Evolutionary conservation across 2,888 invertebrate species (phyloP).

Genomic region (Automeris io): DNA sequence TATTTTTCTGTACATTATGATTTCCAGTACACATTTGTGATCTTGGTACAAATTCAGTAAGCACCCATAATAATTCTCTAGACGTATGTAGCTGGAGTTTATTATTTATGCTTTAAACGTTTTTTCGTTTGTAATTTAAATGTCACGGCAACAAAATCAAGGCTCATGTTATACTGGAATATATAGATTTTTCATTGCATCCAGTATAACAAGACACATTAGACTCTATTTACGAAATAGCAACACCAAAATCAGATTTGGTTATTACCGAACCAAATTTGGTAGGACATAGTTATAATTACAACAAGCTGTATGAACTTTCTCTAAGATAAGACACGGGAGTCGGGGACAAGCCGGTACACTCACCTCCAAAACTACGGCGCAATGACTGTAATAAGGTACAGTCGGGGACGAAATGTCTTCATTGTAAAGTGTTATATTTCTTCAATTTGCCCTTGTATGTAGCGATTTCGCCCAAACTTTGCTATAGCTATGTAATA

Average conservation of each 20-base stretch:
- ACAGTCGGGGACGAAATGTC: constrained; percentile 14
- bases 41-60: no score
- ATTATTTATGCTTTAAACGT: no score
- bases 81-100: no score
- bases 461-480: no score
- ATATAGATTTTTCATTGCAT: neutral
- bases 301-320: constrained; percentile 45
- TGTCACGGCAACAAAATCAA: neutral
- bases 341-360: constrained; percentile 31
- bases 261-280: constrained; percentile 8
- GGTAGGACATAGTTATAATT: constrained; percentile 36
- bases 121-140: neutral
- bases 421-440: neutral
- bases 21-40: no score
- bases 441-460: neutral
- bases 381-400: constrained; percentile 9
- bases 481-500: no score
- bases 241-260: constrained; percentile 6
- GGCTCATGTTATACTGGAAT: neutral
- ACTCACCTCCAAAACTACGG: constrained; percentile 9
- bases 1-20: no score
- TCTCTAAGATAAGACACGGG: constrained; percentile 41
- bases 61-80: no score
- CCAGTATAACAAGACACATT: no score
- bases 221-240: neutral